Base-by-base conservation (phyloP, 2,888 invertebrate species). In the Macrophya alboannulata region DNA sequence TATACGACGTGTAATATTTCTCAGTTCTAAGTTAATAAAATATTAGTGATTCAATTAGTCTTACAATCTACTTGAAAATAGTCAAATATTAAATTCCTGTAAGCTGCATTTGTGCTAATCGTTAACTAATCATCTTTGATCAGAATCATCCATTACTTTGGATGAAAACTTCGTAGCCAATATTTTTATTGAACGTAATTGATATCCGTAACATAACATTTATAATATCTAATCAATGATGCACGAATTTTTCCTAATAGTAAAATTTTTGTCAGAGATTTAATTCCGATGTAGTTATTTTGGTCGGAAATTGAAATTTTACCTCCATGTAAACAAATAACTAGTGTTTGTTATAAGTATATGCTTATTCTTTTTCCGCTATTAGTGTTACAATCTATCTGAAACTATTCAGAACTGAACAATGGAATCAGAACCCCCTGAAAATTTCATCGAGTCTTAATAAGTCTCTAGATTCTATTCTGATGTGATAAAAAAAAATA, bases 341-440 rank as follows among this genome's bases (percentile, higher is more conserved):
- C 62, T 81, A 81, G 59, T 59, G 62, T 51, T 40, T 59, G 62
- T 51, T 40, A 10, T 48, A 62, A 43, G 40, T 40, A 81, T 81
- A 81, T 81, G 79, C 79, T 81, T 81, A 62, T 81, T 51, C 25
- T 81, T 21, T 59, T 43, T 81, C 40, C 59, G 79, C 21, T 81
- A 43, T 81, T 81, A 79, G 10, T 79, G 25, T 81, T 40, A 81
- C 31, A 40, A 81, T 62, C 6, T 59, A 15, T 77, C 31, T 77
- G n/a, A 31, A 62, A 51, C 21, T 77, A 77, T 55, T 25, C 43
- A 79, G 43, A n/a, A n/a, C 40, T 21, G 40, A 62, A 79, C 55
- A 79, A 59, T 79, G 59, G 79, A 79, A 43, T 79, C 59, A 77
- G 51, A 51, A 31, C 51, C 51, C 25, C 25, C 17, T 81, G 62